Base-by-base conservation (phyloP, 2,797 vertebrate species). In the Gallinago nigripennis region DNA sequence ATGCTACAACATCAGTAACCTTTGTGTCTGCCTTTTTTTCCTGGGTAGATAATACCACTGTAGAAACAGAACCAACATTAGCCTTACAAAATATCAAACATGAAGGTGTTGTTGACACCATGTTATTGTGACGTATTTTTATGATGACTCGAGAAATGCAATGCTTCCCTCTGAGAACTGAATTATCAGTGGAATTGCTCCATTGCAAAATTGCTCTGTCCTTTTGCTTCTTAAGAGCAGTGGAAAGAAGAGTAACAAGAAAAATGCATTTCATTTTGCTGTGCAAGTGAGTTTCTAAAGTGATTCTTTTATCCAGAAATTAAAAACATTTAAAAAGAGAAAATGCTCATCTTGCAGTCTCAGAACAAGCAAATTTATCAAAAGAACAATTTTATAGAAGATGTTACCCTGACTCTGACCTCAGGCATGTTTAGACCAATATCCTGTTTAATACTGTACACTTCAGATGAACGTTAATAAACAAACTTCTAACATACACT, bases 221-320 rank as follows among this genome's bases (percentile, higher is more conserved):
- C 9, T 70, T 28, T 66, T 82, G 23, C 10, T 80, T 64, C 5
- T 0, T 51, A 73, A 53, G 4, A 65, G 30, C 20, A 46, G 14
- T 27, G 15, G 45, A 72, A 82, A 82, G 69, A 82, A 39, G 27
- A 83, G 33, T 20, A 30, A 63, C 54, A 90, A 93, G 93, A 95
- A 93, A 92, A 96, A 94, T 85, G 33, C 27, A 68, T 80, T 94
- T 90, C 33, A 94, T 95, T 93, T 94, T 82, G 60, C 28, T 60
- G 41, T 71, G 33, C 60, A 80, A 86, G 68, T 63, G 43, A 60
- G 45, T 68, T 82, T 87, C 81, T 73, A 53, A 85, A 60, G 33
- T 16, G 25, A 58, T 75, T 64, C 27, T 87, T 93, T 85, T 54
- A 73, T 56, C 68, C 35, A 82, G 75, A 92, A 95, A 95, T 85